A percentile compares a stretch with the other conserved stretches of the same genome.
phyloP scores from a whole-genome alignment of 2,888 invertebrate genomes.

The Rhogogaster chlorosoma region DNA sequence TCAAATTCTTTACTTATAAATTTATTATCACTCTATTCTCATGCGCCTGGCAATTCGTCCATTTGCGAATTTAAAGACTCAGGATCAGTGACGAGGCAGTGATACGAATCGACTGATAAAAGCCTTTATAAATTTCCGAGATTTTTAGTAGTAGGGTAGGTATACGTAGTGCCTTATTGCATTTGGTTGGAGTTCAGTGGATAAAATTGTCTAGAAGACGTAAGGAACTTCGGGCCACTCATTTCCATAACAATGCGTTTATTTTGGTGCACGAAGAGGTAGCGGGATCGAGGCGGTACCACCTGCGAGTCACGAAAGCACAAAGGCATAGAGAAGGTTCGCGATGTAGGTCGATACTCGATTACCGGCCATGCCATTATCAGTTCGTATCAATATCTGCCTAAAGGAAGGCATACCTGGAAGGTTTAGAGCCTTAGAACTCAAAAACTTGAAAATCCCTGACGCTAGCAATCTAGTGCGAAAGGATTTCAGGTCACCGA shows the following conservation, averaged over 20 bases:
- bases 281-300: constrained; percentile 46
- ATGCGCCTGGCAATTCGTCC: neutral
- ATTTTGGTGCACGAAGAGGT: constrained; percentile 39
- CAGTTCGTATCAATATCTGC: constrained; percentile 52
- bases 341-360: constrained; percentile 52
- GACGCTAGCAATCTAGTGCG: neutral
- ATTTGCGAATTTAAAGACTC: neutral
- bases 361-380: constrained; percentile 54
- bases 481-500: neutral
- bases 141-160: neutral
- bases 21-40: neutral
- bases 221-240: constrained; percentile 24
- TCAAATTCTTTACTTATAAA: neutral
- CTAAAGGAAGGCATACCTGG: neutral
- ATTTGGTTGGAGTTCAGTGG: neutral
- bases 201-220: neutral
- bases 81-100: neutral
- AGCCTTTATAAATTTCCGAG: neutral
- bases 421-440: constrained; percentile 12
- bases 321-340: constrained; percentile 49
- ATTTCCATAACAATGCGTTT: constrained; percentile 53
- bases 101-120: neutral
- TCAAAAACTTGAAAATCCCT: constrained; percentile 23
- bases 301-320: constrained; percentile 47
- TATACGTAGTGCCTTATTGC: neutral